Percentiles rank a stretch among this genome's conserved stretches.
These are phyloP conservation scores for Lagorchestes hirsutus DNA, from an alignment of 2,797 vertebrate species.

Conservation along the genomic window DNA sequence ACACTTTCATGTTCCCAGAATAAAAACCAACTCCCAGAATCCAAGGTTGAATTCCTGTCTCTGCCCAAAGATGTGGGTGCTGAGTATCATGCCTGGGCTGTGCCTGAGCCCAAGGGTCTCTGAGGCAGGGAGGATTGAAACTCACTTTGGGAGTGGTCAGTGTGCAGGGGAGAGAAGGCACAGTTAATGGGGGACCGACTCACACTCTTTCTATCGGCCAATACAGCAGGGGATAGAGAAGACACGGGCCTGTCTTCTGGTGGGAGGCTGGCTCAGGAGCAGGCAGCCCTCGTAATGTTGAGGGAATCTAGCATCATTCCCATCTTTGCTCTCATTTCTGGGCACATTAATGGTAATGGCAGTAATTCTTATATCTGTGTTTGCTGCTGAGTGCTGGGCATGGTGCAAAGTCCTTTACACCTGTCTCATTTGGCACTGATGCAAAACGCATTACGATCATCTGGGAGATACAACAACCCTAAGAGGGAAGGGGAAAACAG, in stretches of 20 bases:
- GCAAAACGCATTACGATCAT: not conserved
- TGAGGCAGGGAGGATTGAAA: accelerated
- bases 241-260: not conserved
- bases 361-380: not conserved
- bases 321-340: not conserved
- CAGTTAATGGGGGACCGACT: no score
- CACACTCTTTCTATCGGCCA: not conserved
- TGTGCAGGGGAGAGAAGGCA: not conserved
- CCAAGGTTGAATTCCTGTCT: not conserved
- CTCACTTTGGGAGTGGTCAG: not conserved
- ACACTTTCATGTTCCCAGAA: not conserved
- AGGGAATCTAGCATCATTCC: not conserved
- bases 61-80: not conserved
- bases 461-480: not conserved
- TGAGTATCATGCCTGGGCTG: not conserved
- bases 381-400: not conserved
- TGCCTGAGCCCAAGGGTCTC: not conserved
- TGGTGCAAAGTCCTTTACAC: not conserved
- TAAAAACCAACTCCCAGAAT: not conserved
- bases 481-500: not conserved
- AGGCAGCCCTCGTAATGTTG: not conserved
- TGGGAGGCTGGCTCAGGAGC: not conserved
- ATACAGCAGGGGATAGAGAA: not conserved
- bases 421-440: no score
- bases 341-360: not conserved